Evolutionary conservation across 2,797 vertebrate species (phyloP), one percentile per base, ranked within the genome.

Genomic region (Cossypha polioptera): DNA sequence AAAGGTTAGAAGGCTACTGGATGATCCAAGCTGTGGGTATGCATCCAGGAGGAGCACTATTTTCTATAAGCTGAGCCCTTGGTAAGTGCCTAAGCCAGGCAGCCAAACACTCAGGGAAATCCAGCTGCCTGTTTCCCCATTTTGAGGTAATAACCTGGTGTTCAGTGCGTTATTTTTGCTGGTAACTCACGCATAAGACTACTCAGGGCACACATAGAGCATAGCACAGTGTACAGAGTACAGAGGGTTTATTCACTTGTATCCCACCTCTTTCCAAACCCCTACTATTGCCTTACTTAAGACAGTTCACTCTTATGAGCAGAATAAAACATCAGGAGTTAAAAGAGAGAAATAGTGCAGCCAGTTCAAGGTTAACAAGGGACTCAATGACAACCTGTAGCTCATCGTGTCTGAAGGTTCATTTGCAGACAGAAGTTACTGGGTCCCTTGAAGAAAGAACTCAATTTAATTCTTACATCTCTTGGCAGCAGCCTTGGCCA

Each of bases 401-500:
- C 89, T 91, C 61, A 42, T 71, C 15, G 9, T 45, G 51, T 21
- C 75, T 51, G 57, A 77, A 55, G 55, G 67, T 29, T 94, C 67
- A 55, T 91, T 89, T 92, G 89, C 79, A 96, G 86, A 48, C 4
- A 17, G 88, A 93, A 91, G 84, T 94, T 91, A 35, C 63, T 77
- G 6, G 31, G 75, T 65, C 50, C 58, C 92, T 86, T 89, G 84
- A 95, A 91, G 75, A 95, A 92, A 71, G 50, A 93, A 61, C 19
- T 92, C 9, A 0, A n/a, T 35, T 95, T 94, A 71, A 74, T 83
- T 95, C 77, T 89, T 76, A 73, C 74, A 76, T 83, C 81, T 94
- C 82, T 69, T 80, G 75, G 83, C 89, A 96, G 61, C 53, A 94
- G 57, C 87, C 72, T 95, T 94, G 92, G 84, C 78, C 91, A 67